phyloP scores from a whole-genome alignment of 1,140 invertebrate genomes.

The Diorhabda elongata region DNA sequence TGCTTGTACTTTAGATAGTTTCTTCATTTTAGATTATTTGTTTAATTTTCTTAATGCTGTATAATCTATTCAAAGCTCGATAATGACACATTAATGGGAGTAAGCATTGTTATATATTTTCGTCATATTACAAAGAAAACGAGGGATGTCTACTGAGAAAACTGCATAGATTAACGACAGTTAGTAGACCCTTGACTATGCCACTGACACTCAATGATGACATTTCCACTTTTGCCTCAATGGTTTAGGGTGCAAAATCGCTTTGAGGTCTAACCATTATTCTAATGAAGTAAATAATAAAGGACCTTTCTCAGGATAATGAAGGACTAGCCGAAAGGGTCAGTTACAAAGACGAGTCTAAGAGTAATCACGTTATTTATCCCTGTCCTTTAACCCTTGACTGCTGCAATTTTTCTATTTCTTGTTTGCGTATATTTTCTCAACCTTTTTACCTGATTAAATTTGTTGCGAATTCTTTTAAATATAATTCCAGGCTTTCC shows the following conservation, averaged over 20 bases:
- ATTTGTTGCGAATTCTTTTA: background rate
- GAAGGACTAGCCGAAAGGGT: conserved; percentile 16
- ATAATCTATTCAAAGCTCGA: too few relatives aligned
- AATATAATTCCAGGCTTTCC: background rate
- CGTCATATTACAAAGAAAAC: too few relatives aligned
- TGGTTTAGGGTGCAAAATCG: background rate
- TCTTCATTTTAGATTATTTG: too few relatives aligned
- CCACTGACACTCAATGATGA: background rate
- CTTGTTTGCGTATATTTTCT: background rate
- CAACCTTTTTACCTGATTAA: background rate
- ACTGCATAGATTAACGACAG: too few relatives aligned
- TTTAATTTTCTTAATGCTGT: too few relatives aligned
- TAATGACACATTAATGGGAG: too few relatives aligned
- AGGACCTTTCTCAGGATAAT: conserved; percentile 14
- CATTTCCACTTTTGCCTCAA: conserved; percentile 12
- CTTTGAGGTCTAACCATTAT: conserved; percentile 11
- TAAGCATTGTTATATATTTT: too few relatives aligned
- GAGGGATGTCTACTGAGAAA: too few relatives aligned
- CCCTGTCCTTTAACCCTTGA: conserved; percentile 1
- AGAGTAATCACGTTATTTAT: conserved; percentile 19
- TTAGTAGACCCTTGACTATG: background rate
- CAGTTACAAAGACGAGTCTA: conserved; percentile 15
- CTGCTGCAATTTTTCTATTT: background rate
- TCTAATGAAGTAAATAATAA: conserved; percentile 18
- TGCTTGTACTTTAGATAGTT: too few relatives aligned